Evolutionary conservation across 1,140 invertebrate genomes (phyloP).

Genomic region (Heliconius melpomene): DNA sequence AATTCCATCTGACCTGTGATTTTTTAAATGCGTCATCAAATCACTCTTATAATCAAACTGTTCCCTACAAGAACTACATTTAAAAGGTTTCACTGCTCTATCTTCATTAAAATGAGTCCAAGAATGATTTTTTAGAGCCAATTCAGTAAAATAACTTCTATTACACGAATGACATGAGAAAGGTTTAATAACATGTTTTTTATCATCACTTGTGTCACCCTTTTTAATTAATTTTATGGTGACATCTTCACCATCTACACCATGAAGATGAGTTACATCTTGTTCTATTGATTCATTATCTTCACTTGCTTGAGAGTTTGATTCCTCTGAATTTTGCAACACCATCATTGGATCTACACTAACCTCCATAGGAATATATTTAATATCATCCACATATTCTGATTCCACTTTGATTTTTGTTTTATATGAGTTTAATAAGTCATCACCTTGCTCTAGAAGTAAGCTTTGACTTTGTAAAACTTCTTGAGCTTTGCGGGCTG

Average conservation of each 20-base stretch:
- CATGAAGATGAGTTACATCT: slow-evolving; percentile 65
- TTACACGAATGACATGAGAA: slow-evolving; percentile 65
- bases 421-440: slow-evolving; percentile 24
- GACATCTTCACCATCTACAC: slow-evolving; percentile 64
- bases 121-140: slow-evolving; percentile 72
- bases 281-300: slow-evolving; percentile 38
- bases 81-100: slow-evolving; percentile 50
- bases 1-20: slow-evolving; percentile 83
- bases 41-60: slow-evolving; percentile 84
- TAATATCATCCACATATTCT: slow-evolving; percentile 49
- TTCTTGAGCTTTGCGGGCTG: slow-evolving; percentile 67
- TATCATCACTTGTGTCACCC: slow-evolving; percentile 41
- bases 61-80: slow-evolving; percentile 84
- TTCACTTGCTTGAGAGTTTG: slow-evolving; percentile 41
- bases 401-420: slow-evolving; percentile 44
- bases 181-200: slow-evolving; percentile 52
- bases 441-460: slow-evolving; percentile 41
- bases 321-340: slow-evolving; percentile 62
- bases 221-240: slow-evolving; percentile 68
- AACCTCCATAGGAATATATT: slow-evolving; percentile 71
- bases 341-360: slow-evolving; percentile 77
- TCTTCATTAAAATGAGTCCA: slow-evolving; percentile 65
- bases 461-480: slow-evolving; percentile 52
- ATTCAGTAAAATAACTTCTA: slow-evolving; percentile 65
- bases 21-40: slow-evolving; percentile 85